Evolutionary conservation across 2,113 vertebrate genomes (phyloP), one percentile per base, ranked within the genome.

Genomic region (Oostethus manadensis): DNA sequence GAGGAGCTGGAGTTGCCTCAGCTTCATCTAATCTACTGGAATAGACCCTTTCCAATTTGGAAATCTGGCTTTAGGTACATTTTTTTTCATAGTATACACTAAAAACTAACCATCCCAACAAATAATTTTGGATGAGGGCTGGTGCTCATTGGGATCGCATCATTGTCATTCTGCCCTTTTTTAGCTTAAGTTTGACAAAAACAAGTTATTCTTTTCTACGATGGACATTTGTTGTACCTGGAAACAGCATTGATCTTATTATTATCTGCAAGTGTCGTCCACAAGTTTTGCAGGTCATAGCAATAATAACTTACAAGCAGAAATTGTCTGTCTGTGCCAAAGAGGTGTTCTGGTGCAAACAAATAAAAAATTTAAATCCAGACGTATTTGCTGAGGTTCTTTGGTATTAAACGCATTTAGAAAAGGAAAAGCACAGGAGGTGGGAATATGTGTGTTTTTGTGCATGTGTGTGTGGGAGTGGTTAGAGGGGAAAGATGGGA

Each of bases 331-430:
- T 84, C 70, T 42, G 49, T 70, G 62, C 33, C 6, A 5, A 53
- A 23, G 56, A 82, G 81, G 89, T 85, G 85, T 85, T 89, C 79
- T 14, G 38, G 38, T 42, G 13, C 73, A 80, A 11, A 68, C 73
- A 73, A 70, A 61, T 87, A 79, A 88, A 86, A 80, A 86, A 88
- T 89, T 87, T 88, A 85, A 87, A 88, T 89, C 76, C 51, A 54
- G 58, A 1, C 26, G 58, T 88, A 90, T 90, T 90, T 86, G 87
- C 88, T 85, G 73, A 69, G 77, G 67, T 64, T 56, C 66, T 79
- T 87, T 78, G 87, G 87, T 87, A 88, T 89, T 87, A 88, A 90
- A 86, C 87, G 81, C 86, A 89, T 89, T 89, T 33, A 7, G 7
- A 33, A 33, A 33, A 33, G 84, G 88, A 88, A 86, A 81, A 84